Base-by-base conservation (phyloP, 2,113 vertebrate species). In the Solenodon paradoxus region DNA sequence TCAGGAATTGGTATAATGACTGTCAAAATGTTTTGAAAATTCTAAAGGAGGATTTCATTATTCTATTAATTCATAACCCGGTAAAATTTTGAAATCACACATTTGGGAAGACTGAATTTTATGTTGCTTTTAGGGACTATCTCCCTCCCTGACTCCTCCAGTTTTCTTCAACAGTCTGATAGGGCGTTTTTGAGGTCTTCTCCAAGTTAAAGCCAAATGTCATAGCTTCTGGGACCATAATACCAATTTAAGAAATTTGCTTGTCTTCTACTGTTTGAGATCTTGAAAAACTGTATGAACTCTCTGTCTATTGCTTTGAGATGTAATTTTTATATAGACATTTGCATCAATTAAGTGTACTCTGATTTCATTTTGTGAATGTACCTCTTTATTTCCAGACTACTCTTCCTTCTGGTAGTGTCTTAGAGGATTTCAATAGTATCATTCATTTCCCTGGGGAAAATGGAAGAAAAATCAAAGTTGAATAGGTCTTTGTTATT, bases 1-100 rank as follows among this genome's bases (percentile, higher is more conserved):
- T 95, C 20, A 49, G 12, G 45, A 57, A 69, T n/a, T 87, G 17
- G 7, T 82, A 24, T 80, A 86, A 87, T 22, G 9, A 7, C 35
- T 75, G 22, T 75, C 28, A 81, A 77, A 42, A 94, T 90, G 24
- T 91, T 87, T 90, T 69, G 9, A 75, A 74, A 81, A 87, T 75
- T 28, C 26, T 20, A 80, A 87, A 81, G 74, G 30, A 64, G 24
- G 24, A 32, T 42, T 78, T 61, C 53, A 84, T 69, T 51, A 59
- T 49, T 74, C 24, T 61, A 35, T 87, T 91, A 42, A 94, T 75
- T 82, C 32, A 61, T 69, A 63, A 12, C 55, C n/a, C 0, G 40
- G 20, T 87, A 91, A 91, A 77, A 96, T 59, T 20, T n/a, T 45
- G 47, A 69, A 86, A 42, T n/a, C 11, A 40, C 49, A 11, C 1